phyloP scores from a whole-genome alignment of 2,797 vertebrate species.

The Apogon hyalosoma region DNA sequence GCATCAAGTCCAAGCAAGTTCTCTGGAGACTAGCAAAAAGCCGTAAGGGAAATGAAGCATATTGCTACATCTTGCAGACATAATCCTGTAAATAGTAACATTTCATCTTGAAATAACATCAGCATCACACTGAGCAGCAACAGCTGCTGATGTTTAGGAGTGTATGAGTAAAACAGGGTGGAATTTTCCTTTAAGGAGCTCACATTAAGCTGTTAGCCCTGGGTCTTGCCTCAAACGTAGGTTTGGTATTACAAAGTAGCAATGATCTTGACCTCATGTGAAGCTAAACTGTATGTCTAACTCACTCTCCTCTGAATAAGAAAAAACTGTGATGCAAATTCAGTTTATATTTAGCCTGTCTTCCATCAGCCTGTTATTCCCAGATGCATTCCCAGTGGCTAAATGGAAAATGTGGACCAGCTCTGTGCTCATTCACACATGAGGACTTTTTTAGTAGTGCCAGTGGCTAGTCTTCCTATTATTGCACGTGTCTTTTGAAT shows the following conservation, averaged over 20 bases:
- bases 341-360: constrained; percentile 79
- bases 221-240: constrained; percentile 42
- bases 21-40: constrained; percentile 4
- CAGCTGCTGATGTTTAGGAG: background rate
- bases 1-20: constrained; percentile 6
- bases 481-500: constrained; percentile 56
- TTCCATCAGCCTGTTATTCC: constrained; percentile 81
- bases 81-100: background rate
- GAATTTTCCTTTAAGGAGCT: constrained; percentile 56
- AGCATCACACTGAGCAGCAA: background rate
- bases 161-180: constrained; percentile 30
- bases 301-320: constrained; percentile 54
- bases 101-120: constrained; percentile 2
- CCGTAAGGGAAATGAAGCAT: constrained; percentile 7
- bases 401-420: constrained; percentile 81
- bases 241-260: constrained; percentile 33
- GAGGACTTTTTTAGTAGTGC: constrained; percentile 67
- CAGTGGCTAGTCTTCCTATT: constrained; percentile 55
- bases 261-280: constrained; percentile 70
- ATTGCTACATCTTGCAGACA: constrained; percentile 7
- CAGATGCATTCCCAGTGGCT: constrained; percentile 75
- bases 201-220: constrained; percentile 53
- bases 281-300: constrained; percentile 52
- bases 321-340: constrained; percentile 73
- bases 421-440: constrained; percentile 76